Evolutionary conservation across 2,797 vertebrate genomes (phyloP), one percentile per base, ranked within the genome.

Genomic region (Spea hammondii): DNA sequence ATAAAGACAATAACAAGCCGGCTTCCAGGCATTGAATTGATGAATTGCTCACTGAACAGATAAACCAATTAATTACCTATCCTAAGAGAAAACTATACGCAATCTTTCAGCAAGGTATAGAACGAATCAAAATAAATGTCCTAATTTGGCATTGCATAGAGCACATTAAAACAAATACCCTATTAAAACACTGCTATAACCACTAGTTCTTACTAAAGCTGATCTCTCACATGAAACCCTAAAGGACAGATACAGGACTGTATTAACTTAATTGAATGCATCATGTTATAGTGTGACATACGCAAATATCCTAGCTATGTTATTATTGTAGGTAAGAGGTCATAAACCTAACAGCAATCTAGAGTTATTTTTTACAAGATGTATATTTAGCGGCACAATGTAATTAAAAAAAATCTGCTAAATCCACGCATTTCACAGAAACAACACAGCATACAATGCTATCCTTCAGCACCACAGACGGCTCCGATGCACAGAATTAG

Each of bases 401-500:
- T 32, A 32, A 32, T 32, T 32, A 17, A 17, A 17, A 17, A 17
- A 17, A 17, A 17, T 17, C 17, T 17, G 17, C 17, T 17, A 32
- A 32, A 32, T 32, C 32, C 32, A 32, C 32, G 3, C 32, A 32
- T 32, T 32, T 32, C 32, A 32, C 32, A 32, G 32, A 32, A 32
- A 32, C 32, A 32, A 32, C 32, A 32, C 32, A 32, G 32, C 32
- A 32, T 32, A 3, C 69, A 54, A 17, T 10, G 50, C 54, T 13
- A 54, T 10, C 14, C 32, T 64, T 65, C 72, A 74, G 72, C 0
- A 74, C 72, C 72, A 65, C 12, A 32, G 72, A 74, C 5, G 65
- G 72, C 60, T 65, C 60, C 55, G 14, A 65, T 8, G 71, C 32
- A 32, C 32, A 32, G 32, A 32, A 32, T 32, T 32, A 32, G 32